These are phyloP conservation scores for Andricus curvator DNA, from an alignment of 2,888 invertebrate species.

Conservation along the genomic window DNA sequence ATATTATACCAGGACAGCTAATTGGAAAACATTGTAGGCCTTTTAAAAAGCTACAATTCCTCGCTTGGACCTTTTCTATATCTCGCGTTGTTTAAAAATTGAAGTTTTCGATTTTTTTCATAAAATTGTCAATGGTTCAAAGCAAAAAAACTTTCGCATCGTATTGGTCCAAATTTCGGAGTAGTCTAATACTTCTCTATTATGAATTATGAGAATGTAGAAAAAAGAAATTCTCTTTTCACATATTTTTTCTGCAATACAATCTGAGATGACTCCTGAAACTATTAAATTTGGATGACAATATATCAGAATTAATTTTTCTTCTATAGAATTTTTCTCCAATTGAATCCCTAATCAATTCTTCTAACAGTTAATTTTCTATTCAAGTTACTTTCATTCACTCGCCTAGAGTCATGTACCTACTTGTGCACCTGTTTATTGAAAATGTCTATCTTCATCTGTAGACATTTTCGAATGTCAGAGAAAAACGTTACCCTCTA, in stretches of 20 bases:
- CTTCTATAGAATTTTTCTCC: background rate
- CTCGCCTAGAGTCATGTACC: background rate
- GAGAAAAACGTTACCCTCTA: constrained; percentile 18
- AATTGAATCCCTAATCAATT: background rate
- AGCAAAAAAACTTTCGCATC: no score
- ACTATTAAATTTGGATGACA: no score
- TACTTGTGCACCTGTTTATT: background rate
- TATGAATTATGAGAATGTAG: no score
- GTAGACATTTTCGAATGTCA: constrained; percentile 18
- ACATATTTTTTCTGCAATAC: background rate
- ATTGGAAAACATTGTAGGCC: no score
- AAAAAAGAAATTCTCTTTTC: background rate
- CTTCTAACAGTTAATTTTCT: background rate
- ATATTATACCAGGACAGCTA: no score
- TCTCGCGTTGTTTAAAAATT: no score
- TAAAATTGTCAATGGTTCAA: no score
- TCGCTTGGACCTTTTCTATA: no score
- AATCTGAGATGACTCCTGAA: no score
- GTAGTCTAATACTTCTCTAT: background rate
- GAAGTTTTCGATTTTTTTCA: no score
- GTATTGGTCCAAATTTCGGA: no score
- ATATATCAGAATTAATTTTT: background rate
- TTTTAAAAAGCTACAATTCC: no score
- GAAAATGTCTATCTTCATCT: background rate
- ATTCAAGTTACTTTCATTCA: background rate